Base-by-base conservation (phyloP, 2,888 invertebrate genomes). In the Junonia oenone region DNA sequence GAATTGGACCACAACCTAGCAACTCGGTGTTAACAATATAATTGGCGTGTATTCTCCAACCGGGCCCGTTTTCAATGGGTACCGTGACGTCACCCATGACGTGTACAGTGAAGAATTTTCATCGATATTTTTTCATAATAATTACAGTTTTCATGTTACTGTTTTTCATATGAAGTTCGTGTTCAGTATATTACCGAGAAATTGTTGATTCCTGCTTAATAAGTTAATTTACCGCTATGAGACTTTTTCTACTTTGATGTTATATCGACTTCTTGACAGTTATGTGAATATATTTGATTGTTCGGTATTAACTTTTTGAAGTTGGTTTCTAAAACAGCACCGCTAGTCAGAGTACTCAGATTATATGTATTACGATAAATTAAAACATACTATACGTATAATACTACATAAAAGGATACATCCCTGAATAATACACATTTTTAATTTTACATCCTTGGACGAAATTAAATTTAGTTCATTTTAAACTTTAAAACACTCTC, bases 81-180 rank as follows among this genome's bases (percentile, higher is more conserved):
- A 61, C 19, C 49, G 51, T 63, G 61, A 63, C 61, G 40, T 61
- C 61, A 61, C 31, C 22, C 13, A 13, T 57, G 56, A 61, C 55
- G 51, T 38, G n/a, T 58, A 50, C 55, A 45, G 17, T 49, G 54
- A 51, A 51, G 51, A 38, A 33, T 60, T 48, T 55, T 37, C 15
- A 48, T 17, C 45, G 31, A 27, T 29, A 45, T 50, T 53, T 45
- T 51, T 50, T 50, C 43, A 15, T 43, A 51, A 31, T 45, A 45
- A 45, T 46, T 45, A 37, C 13, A n/a, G 13, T 26, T 56, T 51
- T 46, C 50, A 17, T 29, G 49, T 50, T 40, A 56, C 38, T n/a
- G 26, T n/a, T 6, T 17, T 45, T 19, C 29, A 46, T 52, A 37
- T 29, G 46, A 19, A 29, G 19, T 46, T 46, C 47, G 53, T 55